These are phyloP conservation scores for Mesoligia furuncula DNA, from an alignment of 2,888 invertebrate species.

Conservation along the genomic window DNA sequence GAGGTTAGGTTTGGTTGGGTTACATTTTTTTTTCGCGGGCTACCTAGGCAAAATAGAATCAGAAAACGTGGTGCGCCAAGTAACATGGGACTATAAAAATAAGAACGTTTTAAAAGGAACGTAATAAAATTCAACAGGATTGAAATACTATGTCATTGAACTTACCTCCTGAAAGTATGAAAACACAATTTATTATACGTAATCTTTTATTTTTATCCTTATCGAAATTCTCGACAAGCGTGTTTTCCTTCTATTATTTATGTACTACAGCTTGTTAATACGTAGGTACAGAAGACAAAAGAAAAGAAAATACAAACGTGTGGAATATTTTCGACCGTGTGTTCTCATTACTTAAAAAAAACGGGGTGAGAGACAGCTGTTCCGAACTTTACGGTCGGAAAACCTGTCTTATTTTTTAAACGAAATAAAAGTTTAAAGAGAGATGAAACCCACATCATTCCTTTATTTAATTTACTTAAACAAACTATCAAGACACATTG, in stretches of 20 bases:
- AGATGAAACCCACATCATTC: conserved; percentile 26
- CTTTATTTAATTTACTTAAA: conserved; percentile 14
- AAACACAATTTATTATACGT: neutral
- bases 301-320: conserved; percentile 26
- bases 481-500: neutral
- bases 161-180: neutral
- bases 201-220: neutral
- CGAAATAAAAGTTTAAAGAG: conserved; percentile 38
- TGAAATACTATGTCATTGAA: neutral
- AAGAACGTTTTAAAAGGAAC: neutral
- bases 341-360: conserved; percentile 53
- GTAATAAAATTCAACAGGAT: neutral
- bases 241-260: neutral
- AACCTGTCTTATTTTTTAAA: conserved; percentile 38
- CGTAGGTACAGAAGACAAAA: neutral
- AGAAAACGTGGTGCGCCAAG: no score
- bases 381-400: neutral
- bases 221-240: neutral
- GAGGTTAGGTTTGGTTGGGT: no score
- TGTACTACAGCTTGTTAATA: neutral
- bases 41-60: no score
- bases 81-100: neutral
- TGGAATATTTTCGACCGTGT: conserved; percentile 19
- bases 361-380: conserved; percentile 32
- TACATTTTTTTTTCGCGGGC: no score